Evolutionary conservation across 2,888 invertebrate genomes (phyloP).

Genomic region (Tillus elongatus): DNA sequence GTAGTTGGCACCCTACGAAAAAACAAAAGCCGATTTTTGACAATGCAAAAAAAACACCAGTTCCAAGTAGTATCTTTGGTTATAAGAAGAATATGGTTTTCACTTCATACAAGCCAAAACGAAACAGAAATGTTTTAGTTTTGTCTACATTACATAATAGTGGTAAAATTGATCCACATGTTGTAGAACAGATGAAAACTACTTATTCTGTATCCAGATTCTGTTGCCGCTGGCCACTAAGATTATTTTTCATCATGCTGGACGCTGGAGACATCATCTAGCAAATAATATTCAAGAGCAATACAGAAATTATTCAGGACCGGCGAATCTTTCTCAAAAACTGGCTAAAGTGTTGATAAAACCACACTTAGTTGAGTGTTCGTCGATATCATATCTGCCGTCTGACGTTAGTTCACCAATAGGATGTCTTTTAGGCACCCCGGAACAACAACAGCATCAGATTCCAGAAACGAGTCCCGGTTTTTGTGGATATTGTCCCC

Average conservation of each 20-base stretch:
- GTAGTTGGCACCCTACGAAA: conserved; percentile 17
- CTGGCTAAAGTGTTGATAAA: conserved; percentile 2
- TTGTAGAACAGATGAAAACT: background rate
- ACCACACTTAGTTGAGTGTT: conserved; percentile 1
- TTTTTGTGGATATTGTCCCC: too few relatives aligned
- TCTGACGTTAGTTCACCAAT: too few relatives aligned
- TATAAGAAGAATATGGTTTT: conserved; percentile 7
- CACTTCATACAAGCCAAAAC: conserved; percentile 23
- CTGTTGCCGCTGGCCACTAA: conserved; percentile 4
- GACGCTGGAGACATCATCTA: conserved; percentile 1
- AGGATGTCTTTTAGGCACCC: too few relatives aligned
- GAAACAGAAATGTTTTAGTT: conserved; percentile 23
- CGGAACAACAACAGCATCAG: too few relatives aligned
- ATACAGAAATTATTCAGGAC: conserved; percentile 3
- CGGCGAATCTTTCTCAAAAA: conserved; percentile 3
- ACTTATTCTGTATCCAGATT: conserved; percentile 3
- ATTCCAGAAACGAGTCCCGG: too few relatives aligned
- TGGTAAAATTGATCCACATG: conserved; percentile 19
- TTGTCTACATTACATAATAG: conserved; percentile 22
- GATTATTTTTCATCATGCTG: conserved; percentile 3
- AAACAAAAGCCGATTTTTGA: conserved; percentile 14
- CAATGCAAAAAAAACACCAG: conserved; percentile 1
- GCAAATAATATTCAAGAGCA: conserved; percentile 1
- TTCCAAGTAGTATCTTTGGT: conserved; percentile 9
- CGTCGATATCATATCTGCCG: background rate